phyloP scores from a whole-genome alignment of 2,888 invertebrate genomes.

The Acronicta aceris region DNA sequence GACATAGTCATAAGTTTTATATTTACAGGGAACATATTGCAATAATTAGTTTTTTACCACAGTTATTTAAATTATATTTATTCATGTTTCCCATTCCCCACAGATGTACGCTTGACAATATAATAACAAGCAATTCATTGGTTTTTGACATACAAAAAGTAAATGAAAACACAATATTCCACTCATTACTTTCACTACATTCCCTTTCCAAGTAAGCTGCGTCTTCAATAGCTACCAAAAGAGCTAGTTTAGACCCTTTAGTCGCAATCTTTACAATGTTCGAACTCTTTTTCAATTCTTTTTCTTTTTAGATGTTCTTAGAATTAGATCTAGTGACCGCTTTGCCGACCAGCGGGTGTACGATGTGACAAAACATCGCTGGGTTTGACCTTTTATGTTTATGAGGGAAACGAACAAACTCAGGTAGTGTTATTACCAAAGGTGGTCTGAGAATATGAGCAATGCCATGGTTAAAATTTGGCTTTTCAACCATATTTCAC shows the following conservation, averaged over 20 bases:
- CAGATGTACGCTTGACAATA: constrained; percentile 35
- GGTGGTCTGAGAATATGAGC: not conserved
- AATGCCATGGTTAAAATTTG: not conserved
- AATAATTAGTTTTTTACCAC: constrained; percentile 56
- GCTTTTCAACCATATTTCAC: not conserved
- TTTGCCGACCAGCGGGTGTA: constrained; percentile 81
- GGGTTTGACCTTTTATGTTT: constrained; percentile 69
- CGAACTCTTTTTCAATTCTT: constrained; percentile 57
- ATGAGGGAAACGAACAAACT: constrained; percentile 46
- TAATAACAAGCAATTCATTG: constrained; percentile 29
- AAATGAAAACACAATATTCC: constrained; percentile 32
- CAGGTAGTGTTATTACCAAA: not conserved
- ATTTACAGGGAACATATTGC: constrained; percentile 43
- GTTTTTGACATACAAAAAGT: constrained; percentile 33
- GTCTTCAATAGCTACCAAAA: constrained; percentile 33
- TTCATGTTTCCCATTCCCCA: constrained; percentile 20
- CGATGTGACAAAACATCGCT: constrained; percentile 69
- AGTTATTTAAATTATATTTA: constrained; percentile 2
- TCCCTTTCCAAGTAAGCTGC: constrained; percentile 28
- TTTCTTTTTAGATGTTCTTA: constrained; percentile 67
- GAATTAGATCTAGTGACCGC: constrained; percentile 73
- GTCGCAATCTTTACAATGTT: constrained; percentile 55
- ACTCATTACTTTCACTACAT: constrained; percentile 32
- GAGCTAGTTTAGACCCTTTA: constrained; percentile 48
- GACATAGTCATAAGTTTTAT: constrained; percentile 41